Evolutionary conservation across 2,113 vertebrate genomes (phyloP), one percentile per base, ranked within the genome.

Genomic region (Montifringilla adamsi): DNA sequence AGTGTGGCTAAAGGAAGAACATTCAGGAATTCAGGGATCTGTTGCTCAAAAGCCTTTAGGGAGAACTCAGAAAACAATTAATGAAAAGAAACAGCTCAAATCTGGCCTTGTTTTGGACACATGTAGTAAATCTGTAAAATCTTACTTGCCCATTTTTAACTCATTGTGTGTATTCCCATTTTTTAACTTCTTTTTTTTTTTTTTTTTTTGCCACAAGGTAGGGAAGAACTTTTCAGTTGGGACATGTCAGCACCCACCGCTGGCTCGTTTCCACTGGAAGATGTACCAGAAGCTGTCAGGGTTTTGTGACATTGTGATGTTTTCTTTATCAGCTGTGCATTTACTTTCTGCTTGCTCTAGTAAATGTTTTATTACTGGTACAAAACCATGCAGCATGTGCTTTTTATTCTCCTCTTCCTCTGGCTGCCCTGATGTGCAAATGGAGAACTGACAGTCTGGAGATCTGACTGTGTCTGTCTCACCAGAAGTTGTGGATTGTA

Each of bases 331-430:
- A 96, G 94, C 97, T 98, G 97, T 98, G 97, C 97, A 97, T 98
- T 98, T 97, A 97, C 95, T 98, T 97, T 97, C 94, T 97, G 97
- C 97, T 98, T 98, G 97, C 98, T 98, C 96, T 98, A 98, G 98
- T 98, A 98, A 98, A 98, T 97, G 98, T 98, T 98, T 98, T 98
- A 98, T 98, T 98, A 97, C 95, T 97, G 97, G 97, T 96, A 97
- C 85, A 96, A 73, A 87, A 88, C 31, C 35, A 67, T 15, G 33
- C 95, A 55, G 83, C 60, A 74, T 44, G 74, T 95, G 63, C 69
- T 92, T 97, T 89, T 95, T 74, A 23, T 89, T 93, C 27, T 55
- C 23, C 14, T 7, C 46, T 69, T 58, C 62, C 77, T 58, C 63
- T 37, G 56, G 49, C 67, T 84, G 23, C 14, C 39, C n/a, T 33